A percentile compares a stretch with the other conserved stretches of the same genome.
Evolutionary conservation across 1,140 invertebrate species (phyloP).

Genomic region (Caenorhabditis tropicalis): DNA sequence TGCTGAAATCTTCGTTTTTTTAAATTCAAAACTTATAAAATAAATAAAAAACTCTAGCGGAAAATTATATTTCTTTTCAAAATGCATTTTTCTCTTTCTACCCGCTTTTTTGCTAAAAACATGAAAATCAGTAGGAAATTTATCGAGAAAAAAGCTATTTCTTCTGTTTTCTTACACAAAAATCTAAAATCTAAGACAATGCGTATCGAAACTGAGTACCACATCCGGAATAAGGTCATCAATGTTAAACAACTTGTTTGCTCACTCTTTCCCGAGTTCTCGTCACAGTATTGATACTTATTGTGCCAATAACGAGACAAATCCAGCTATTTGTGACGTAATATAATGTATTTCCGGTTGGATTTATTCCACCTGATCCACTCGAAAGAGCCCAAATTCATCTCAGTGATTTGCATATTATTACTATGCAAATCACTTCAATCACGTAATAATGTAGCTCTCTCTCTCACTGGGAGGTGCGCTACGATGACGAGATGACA

Average conservation of each 20-base stretch:
- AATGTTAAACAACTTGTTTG: slow-evolving; percentile 12
- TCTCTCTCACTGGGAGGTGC: background rate
- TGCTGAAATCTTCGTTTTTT: background rate
- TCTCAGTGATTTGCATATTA: slow-evolving; percentile 33
- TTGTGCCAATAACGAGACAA: slow-evolving; percentile 3
- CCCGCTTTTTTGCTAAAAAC: too few species aligned
- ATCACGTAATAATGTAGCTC: slow-evolving; percentile 26
- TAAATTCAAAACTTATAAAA: background rate
- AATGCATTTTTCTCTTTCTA: too few species aligned
- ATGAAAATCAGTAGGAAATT: too few species aligned
- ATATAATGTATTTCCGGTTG: background rate
- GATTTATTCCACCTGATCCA: background rate
- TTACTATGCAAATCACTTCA: slow-evolving; percentile 36
- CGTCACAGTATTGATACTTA: background rate
- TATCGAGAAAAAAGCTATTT: too few species aligned
- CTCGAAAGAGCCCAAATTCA: background rate
- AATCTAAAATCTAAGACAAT: too few species aligned
- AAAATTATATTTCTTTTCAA: too few species aligned
- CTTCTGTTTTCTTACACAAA: too few species aligned
- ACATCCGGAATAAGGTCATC: background rate
- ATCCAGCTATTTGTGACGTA: background rate
- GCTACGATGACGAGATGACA: background rate
- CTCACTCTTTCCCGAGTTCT: too few species aligned
- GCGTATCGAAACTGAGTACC: too few species aligned
- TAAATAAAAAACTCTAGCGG: background rate